phyloP scores from a whole-genome alignment of 1,140 invertebrate species.

The Steinernema khuongi region DNA sequence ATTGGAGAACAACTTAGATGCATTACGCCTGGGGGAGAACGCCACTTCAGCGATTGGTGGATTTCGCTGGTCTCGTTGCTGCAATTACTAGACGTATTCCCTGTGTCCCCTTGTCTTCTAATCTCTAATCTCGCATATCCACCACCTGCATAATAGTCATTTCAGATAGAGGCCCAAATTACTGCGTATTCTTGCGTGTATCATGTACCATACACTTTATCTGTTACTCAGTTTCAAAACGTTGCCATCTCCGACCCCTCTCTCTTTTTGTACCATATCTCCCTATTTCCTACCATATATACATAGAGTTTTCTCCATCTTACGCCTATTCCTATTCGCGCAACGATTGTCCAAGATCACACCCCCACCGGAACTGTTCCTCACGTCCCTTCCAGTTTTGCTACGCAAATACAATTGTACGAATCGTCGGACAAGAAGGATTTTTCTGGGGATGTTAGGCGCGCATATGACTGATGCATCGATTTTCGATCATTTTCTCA shows the following conservation, averaged over 20 bases:
- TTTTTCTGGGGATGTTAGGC: background rate
- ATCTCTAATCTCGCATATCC: too few species aligned
- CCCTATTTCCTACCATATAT: background rate
- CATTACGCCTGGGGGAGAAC: slow-evolving; percentile 49
- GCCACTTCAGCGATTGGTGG: slow-evolving; percentile 44
- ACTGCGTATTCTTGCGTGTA: too few species aligned
- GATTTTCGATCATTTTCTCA: background rate
- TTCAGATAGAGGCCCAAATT: too few species aligned
- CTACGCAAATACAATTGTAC: too few species aligned
- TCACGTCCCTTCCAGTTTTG: too few species aligned
- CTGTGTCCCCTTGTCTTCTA: too few species aligned
- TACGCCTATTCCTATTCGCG: background rate
- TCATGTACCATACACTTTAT: background rate
- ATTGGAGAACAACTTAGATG: slow-evolving; percentile 35
- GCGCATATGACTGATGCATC: background rate
- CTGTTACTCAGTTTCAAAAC: background rate
- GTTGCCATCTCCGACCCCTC: background rate
- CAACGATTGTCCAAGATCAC: background rate
- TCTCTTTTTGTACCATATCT: background rate
- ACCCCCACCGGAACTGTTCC: too few species aligned
- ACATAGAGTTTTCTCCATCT: background rate
- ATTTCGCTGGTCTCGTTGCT: slow-evolving; percentile 47
- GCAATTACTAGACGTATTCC: too few species aligned
- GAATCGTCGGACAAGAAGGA: too few species aligned
- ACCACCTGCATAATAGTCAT: too few species aligned